A percentile compares a stretch with the other conserved stretches of the same genome.
Evolutionary conservation across 2,888 invertebrate species (phyloP).

Genomic region (Automeris io): DNA sequence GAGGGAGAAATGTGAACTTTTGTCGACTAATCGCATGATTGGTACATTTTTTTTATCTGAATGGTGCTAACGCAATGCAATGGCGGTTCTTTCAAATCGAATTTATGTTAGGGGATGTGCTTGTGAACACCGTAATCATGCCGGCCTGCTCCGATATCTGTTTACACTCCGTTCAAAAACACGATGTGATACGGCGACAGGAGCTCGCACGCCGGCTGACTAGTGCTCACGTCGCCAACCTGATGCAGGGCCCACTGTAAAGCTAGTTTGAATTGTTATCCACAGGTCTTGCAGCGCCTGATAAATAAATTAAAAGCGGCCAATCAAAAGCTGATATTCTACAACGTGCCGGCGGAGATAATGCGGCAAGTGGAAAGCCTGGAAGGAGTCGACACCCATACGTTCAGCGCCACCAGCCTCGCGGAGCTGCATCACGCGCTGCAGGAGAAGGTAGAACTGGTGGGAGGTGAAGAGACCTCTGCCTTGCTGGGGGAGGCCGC

Average conservation of each 20-base stretch:
- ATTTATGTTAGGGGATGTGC: no score
- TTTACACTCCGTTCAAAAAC: no score
- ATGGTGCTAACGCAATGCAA: no score
- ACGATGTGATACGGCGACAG: no score
- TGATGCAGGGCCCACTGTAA: not conserved
- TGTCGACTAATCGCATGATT: no score
- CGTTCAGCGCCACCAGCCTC: constrained; percentile 21
- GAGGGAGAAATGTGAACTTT: no score
- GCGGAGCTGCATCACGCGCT: constrained; percentile 17
- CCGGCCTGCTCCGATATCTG: no score
- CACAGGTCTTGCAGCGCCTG: constrained; percentile 77
- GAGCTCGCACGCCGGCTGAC: no score
- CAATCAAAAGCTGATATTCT: constrained; percentile 70
- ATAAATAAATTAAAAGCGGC: constrained; percentile 70
- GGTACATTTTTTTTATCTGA: no score
- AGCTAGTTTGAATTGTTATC: constrained; percentile 7
- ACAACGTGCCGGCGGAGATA: constrained; percentile 40
- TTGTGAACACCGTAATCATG: no score
- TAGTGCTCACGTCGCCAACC: no score
- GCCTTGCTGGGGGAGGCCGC: not conserved
- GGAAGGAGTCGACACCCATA: constrained; percentile 27
- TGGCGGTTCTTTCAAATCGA: no score
- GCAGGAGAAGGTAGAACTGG: not conserved
- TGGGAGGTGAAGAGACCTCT: not conserved
- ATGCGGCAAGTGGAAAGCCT: constrained; percentile 26